These are phyloP conservation scores for Dendrolimus pini DNA, from an alignment of 2,888 invertebrate genomes.

Conservation along the genomic window DNA sequence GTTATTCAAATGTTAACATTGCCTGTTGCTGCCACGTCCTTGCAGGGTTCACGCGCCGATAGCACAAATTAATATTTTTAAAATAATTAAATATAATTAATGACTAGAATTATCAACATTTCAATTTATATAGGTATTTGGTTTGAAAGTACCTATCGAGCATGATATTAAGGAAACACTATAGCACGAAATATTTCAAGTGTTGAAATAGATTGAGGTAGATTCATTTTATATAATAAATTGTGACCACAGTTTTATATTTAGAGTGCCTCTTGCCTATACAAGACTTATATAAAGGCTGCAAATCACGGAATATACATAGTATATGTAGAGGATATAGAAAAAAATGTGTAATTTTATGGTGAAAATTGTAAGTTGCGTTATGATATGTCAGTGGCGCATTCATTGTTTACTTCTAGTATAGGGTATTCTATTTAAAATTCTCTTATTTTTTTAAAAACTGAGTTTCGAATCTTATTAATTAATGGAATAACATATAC, in stretches of 20 bases:
- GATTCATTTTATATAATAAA: conserved; percentile 69
- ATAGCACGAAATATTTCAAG: conserved; percentile 64
- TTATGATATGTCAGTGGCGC: conserved; percentile 71
- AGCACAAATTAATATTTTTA: conserved; percentile 56
- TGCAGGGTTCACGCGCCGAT: conserved; percentile 64
- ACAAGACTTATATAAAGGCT: conserved; percentile 78
- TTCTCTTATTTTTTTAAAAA: too few relatives aligned
- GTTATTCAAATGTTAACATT: conserved; percentile 78
- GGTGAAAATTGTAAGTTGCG: conserved; percentile 77
- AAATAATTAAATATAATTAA: conserved; percentile 24
- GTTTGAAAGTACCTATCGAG: conserved; percentile 48
- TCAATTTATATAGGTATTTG: conserved; percentile 37
- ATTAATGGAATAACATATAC: too few relatives aligned
- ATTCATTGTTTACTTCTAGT: conserved; percentile 3
- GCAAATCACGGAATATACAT: conserved; percentile 75
- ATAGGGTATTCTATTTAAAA: too few relatives aligned
- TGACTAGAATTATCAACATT: conserved; percentile 29
- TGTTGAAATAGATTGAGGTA: conserved; percentile 59
- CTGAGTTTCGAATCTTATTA: too few relatives aligned
- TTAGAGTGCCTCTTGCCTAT: conserved; percentile 80
- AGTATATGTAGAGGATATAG: conserved; percentile 71
- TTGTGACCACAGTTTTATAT: conserved; percentile 79
- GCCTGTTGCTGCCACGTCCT: conserved; percentile 60
- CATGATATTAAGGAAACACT: conserved; percentile 55
- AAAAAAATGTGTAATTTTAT: conserved; percentile 65